Evolutionary conservation across 2,113 vertebrate species (phyloP).

Genomic region (Microcebus tavaratra): DNA sequence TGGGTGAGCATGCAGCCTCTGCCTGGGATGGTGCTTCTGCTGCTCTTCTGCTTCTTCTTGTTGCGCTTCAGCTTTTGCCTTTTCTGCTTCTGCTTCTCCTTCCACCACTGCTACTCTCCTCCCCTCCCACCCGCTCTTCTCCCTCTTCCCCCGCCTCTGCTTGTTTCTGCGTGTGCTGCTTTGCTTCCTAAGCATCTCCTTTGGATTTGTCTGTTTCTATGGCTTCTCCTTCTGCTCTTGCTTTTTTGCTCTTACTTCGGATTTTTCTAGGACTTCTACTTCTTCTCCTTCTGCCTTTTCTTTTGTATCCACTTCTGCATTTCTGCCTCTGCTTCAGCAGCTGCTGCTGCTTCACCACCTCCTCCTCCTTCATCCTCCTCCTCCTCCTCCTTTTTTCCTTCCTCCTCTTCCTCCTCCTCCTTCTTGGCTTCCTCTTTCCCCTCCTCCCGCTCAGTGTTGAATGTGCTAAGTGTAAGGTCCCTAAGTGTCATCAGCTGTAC

Average conservation of each 20-base stretch:
- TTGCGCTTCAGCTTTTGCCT: neutral
- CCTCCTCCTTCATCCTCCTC: no score
- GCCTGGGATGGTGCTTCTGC: neutral
- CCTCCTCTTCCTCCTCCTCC: neutral
- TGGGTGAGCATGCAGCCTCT: neutral
- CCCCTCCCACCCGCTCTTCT: neutral
- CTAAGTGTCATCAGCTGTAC: neutral
- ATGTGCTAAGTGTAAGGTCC: no score
- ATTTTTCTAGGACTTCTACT: neutral
- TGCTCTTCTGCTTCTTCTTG: neutral
- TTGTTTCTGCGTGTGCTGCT: no score
- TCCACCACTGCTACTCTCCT: no score
- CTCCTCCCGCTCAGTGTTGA: neutral
- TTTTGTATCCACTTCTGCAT: neutral
- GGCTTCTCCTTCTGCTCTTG: neutral
- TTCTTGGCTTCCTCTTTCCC: no score
- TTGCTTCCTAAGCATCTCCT: neutral
- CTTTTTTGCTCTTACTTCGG: neutral
- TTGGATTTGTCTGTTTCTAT: neutral
- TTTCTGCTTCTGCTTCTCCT: neutral
- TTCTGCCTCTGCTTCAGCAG: neutral
- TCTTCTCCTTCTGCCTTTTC: neutral
- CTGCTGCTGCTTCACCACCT: neutral
- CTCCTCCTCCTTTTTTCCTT: fast-evolving
- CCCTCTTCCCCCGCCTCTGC: no score